Evolutionary conservation across 2,113 vertebrate genomes (phyloP).

Genomic region (Micronycteris hirsuta): DNA sequence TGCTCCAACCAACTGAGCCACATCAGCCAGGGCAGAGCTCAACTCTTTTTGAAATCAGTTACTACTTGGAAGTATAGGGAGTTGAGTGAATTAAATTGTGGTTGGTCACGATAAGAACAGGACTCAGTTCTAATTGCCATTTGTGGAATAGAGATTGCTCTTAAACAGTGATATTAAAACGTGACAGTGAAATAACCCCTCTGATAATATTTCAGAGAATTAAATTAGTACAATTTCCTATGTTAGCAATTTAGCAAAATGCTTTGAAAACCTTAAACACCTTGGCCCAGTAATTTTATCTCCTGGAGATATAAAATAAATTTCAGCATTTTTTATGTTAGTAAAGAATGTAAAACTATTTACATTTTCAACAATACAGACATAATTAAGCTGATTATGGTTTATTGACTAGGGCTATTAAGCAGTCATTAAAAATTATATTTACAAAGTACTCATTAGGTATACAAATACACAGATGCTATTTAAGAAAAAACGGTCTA

Average conservation of each 20-base stretch:
- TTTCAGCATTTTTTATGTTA: neutral
- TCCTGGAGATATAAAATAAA: neutral
- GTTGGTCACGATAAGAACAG: conserved; percentile 14
- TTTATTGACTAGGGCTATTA: neutral
- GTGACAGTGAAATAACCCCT: neutral
- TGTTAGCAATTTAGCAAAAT: neutral
- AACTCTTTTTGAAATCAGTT: neutral
- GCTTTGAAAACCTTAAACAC: neutral
- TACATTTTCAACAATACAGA: neutral
- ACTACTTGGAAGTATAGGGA: neutral
- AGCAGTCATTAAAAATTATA: neutral
- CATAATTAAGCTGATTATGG: neutral
- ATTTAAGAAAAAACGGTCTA: neutral
- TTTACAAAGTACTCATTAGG: neutral
- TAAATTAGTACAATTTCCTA: neutral
- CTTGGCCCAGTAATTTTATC: neutral
- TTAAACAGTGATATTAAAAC: conserved; percentile 33
- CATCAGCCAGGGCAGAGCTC: neutral
- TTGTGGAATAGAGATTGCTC: neutral
- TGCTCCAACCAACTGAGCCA: too few species aligned
- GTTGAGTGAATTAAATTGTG: neutral
- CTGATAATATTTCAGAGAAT: neutral
- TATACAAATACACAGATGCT: neutral
- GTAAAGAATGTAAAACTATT: neutral
- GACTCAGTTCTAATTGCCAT: neutral